phyloP scores from a whole-genome alignment of 2,113 vertebrate species.

The Microtus richardsoni region DNA sequence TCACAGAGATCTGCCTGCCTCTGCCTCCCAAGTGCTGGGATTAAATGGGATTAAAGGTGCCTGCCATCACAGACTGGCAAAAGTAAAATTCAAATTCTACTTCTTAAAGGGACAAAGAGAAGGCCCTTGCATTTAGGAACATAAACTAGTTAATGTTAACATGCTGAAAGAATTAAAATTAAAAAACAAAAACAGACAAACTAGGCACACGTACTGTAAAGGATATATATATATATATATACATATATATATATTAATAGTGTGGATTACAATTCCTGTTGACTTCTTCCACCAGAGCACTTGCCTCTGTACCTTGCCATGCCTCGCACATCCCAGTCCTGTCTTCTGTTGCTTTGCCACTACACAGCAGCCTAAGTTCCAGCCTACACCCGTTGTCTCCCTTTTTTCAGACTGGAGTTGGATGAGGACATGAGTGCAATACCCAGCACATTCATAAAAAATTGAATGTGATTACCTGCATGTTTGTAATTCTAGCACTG shows the following conservation, averaged over 20 bases:
- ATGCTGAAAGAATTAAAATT: not conserved
- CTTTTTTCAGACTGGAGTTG: not conserved
- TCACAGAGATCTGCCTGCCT: no score
- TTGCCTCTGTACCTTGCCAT: not conserved
- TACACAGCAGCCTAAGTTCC: no score
- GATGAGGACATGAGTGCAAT: not conserved
- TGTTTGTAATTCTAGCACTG: not conserved
- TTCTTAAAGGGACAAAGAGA: not conserved
- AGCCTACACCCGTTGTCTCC: no score
- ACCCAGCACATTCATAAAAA: not conserved
- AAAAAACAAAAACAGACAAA: not conserved
- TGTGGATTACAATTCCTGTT: not conserved
- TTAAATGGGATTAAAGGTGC: no score
- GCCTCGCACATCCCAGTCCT: not conserved
- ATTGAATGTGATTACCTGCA: no score
- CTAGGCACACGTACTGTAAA: not conserved
- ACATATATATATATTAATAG: not conserved
- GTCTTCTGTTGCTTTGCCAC: not conserved
- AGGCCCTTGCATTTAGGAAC: not conserved
- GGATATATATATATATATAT: no score
- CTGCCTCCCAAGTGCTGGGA: no score
- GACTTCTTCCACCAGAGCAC: not conserved
- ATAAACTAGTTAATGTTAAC: not conserved
- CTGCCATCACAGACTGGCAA: not conserved
- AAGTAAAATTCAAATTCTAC: not conserved